Evolutionary conservation across 1,140 invertebrate species (phyloP), one percentile per base, ranked within the genome.

Genomic region (Apis cerana): DNA sequence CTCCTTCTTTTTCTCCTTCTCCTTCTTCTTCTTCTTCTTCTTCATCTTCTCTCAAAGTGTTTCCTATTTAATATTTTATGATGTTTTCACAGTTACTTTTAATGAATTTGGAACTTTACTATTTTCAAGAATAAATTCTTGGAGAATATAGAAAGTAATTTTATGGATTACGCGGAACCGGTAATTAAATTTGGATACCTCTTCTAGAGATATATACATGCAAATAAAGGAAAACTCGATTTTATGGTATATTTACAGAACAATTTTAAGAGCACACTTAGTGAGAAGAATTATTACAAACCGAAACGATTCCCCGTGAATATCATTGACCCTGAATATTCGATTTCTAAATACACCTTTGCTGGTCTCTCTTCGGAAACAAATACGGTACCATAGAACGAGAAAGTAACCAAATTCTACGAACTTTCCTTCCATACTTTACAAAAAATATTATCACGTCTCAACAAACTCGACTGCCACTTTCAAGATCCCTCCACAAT

Each of bases 291-390:
- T 43, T 43, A 76, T 76, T 76, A 76, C 58, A 33, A 33, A 21
- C 8, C 61, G 74, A 64, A 78, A 17, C 75, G 23, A 69, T 59
- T 19, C 71, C 71, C 58, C 8, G 48, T 80, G 78, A 80, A 80
- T 80, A 61, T 80, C 69, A 80, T 80, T 80, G 69, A 80, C 78
- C 78, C 59, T 80, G 78, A 80, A 80, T 80, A 80, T 80, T 61
- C 78, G 78, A 80, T 80, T 62, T 71, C 69, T 80, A 80, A 80
- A 80, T 76, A 80, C 69, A 80, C 59, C 59, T 71, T 72, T 50
- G 33, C 59, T 54, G 48, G 77, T 54, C 58, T 72, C 68, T 80
- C 48, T 17, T 13, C 13, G 23, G 69, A 72, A 80, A 80, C 78
- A 71, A 80, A 54, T 71, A 72, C 64, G 59, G 59, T 80, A 76